Evolutionary conservation across 1,140 invertebrate species (phyloP).

Genomic region (Lasioglossum albipes): DNA sequence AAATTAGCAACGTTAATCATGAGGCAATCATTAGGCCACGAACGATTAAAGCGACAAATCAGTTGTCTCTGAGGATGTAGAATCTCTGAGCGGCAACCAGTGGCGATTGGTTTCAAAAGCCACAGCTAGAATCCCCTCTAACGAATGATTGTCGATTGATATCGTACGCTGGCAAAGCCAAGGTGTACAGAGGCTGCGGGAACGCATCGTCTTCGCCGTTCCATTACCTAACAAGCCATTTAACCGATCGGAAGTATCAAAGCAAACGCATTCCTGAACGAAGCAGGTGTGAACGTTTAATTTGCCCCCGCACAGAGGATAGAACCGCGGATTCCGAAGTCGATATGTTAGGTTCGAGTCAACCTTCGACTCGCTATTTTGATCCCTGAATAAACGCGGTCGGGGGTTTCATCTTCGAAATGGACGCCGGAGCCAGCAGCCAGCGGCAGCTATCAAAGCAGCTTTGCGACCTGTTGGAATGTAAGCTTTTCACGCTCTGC

Average conservation of each 20-base stretch:
- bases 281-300: not conserved
- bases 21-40: too few species aligned
- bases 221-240: constrained; percentile 1
- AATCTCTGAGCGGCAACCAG: too few species aligned
- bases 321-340: not conserved
- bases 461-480: not conserved
- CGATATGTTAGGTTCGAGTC: not conserved
- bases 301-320: not conserved
- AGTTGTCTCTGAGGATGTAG: too few species aligned
- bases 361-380: constrained; percentile 1
- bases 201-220: not conserved
- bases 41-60: too few species aligned
- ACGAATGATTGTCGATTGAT: too few species aligned
- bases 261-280: not conserved
- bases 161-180: too few species aligned
- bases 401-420: constrained; percentile 29
- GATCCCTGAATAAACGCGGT: constrained; percentile 25
- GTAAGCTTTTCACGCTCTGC: too few species aligned
- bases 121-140: too few species aligned
- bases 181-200: too few species aligned
- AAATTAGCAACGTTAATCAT: too few species aligned
- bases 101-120: too few species aligned
- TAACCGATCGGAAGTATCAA: not conserved
- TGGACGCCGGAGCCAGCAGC: not conserved
- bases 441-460: not conserved